These are phyloP conservation scores for Lacerta bilineata DNA, from an alignment of 2,797 vertebrate species.

Conservation along the genomic window DNA sequence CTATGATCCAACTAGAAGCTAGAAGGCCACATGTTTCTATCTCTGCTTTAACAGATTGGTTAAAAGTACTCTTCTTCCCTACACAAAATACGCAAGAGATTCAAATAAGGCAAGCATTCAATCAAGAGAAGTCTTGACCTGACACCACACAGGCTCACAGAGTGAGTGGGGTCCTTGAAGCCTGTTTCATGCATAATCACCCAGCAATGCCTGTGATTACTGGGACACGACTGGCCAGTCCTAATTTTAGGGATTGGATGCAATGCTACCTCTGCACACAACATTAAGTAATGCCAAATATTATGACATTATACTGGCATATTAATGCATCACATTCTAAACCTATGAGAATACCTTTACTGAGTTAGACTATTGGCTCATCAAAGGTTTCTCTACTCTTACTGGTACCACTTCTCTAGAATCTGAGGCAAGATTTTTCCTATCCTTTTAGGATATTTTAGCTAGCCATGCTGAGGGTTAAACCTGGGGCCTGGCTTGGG, in stretches of 20 bases:
- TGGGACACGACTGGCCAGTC: neutral
- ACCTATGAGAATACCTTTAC: too few relatives aligned
- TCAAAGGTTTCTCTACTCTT: neutral
- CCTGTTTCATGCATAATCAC: neutral
- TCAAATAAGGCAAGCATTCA: neutral
- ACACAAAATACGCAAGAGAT: neutral
- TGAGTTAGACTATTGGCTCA: neutral
- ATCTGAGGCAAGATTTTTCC: too few relatives aligned
- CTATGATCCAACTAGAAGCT: too few relatives aligned
- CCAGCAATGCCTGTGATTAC: neutral
- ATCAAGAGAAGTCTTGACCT: neutral
- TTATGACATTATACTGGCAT: neutral
- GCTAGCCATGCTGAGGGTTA: neutral
- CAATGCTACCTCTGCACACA: neutral
- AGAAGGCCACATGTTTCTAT: too few relatives aligned
- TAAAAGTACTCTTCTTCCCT: neutral
- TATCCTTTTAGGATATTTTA: neutral
- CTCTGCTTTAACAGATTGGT: neutral
- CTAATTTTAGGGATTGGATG: neutral
- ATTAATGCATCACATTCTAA: neutral
- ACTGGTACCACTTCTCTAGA: neutral
- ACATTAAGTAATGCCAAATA: neutral
- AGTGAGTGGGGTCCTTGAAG: neutral
- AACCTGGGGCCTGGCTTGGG: neutral
- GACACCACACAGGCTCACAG: neutral